phyloP scores from a whole-genome alignment of 2,797 vertebrate species.

The Hoplostethus atlanticus region DNA sequence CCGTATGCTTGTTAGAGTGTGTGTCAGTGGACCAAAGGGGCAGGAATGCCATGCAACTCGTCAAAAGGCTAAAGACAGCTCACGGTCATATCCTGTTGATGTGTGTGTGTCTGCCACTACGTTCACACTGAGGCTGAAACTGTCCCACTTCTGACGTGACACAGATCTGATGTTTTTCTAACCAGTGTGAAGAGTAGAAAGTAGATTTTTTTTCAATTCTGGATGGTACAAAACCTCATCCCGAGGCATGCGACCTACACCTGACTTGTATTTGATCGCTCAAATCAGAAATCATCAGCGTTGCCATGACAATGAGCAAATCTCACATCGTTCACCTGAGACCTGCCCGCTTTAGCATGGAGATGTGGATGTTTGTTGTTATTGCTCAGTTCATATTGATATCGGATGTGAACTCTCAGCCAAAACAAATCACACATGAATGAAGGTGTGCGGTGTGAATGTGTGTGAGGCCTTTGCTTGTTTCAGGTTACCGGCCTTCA shows the following conservation, averaged over 20 bases:
- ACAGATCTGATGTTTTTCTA: neutral
- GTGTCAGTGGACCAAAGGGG: constrained; percentile 32
- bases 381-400: too few species aligned
- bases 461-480: neutral
- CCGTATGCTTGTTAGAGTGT: neutral
- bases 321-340: too few species aligned
- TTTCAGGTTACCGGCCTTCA: constrained; percentile 48
- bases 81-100: constrained; percentile 53
- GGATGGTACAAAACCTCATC: too few species aligned
- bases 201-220: neutral
- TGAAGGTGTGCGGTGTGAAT: constrained; percentile 14
- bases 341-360: too few species aligned
- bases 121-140: constrained; percentile 9
- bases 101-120: constrained; percentile 7
- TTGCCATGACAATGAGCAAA: too few species aligned
- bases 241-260: too few species aligned
- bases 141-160: neutral
- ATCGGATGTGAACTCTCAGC: too few species aligned
- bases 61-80: constrained; percentile 70
- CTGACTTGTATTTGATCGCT: too few species aligned
- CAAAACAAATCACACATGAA: neutral
- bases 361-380: too few species aligned
- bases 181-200: neutral
- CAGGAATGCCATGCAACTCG: constrained; percentile 65
- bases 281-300: too few species aligned